Conservation (phyloP, 2,113 vertebrate species). For the Hippolais icterina region DNA sequence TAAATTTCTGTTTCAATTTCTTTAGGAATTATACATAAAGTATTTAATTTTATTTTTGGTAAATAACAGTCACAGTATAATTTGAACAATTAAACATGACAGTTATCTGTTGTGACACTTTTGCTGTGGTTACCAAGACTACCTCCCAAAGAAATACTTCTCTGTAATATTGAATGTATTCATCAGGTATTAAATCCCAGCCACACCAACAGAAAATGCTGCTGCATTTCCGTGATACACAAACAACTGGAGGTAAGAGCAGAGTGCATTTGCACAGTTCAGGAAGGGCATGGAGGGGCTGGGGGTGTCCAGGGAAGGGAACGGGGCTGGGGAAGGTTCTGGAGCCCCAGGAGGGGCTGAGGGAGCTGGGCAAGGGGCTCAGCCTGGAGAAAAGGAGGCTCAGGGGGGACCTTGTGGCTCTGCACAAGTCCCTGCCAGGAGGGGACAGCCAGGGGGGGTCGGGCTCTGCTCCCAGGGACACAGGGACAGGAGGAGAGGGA, state of each 20-base stretch:
- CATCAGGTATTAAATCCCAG: neutral
- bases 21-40: neutral
- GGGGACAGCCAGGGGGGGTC: neutral
- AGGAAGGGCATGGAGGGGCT: neutral
- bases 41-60: neutral
- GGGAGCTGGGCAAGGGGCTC: neutral
- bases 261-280: accelerated
- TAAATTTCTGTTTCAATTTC: neutral
- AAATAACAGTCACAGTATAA: neutral
- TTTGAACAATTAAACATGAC: neutral
- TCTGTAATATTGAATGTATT: neutral
- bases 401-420: neutral
- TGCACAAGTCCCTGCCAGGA: neutral
- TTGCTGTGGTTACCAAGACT: neutral
- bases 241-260: neutral
- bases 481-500: neutral
- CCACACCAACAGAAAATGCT: neutral
- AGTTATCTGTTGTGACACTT: neutral
- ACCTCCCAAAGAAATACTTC: neutral
- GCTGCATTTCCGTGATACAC: neutral
- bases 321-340: neutral
- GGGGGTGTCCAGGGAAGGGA: neutral
- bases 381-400: neutral
- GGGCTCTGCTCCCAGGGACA: neutral
- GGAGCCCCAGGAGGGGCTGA: neutral